Conservation (phyloP, 2,888 invertebrate genomes). For the Synergus itoensis region DNA sequence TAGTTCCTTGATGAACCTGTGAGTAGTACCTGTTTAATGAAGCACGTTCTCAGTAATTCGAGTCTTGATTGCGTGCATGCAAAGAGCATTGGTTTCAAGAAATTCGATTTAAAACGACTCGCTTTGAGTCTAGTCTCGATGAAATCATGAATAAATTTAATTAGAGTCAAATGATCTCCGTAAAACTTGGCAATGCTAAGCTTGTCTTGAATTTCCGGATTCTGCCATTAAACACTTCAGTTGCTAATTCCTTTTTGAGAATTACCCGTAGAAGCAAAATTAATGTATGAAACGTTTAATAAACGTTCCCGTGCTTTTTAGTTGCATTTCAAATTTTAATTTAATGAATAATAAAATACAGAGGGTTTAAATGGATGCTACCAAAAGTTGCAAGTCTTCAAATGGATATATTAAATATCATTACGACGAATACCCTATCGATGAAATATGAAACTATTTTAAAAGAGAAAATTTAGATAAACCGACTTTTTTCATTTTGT, state of each 20-base stretch:
- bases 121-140: slow-evolving; percentile 7
- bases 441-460: too few relatives aligned
- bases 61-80: slow-evolving; percentile 39
- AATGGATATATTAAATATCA: too few relatives aligned
- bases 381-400: too few relatives aligned
- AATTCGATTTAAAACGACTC: slow-evolving; percentile 38
- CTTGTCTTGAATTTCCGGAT: background rate
- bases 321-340: background rate
- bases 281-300: background rate
- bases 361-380: too few relatives aligned
- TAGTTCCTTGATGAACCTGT: slow-evolving; percentile 4
- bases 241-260: background rate
- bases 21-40: slow-evolving; percentile 22
- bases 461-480: background rate
- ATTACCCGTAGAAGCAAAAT: background rate
- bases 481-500: too few relatives aligned
- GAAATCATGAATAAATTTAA: background rate
- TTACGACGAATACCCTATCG: too few relatives aligned
- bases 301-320: background rate
- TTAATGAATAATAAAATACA: too few relatives aligned
- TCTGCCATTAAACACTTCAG: background rate
- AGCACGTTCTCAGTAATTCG: slow-evolving; percentile 38
- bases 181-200: background rate
- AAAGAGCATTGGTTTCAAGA: slow-evolving; percentile 34
- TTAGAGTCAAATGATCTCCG: background rate